Evolutionary conservation across 2,888 invertebrate species (phyloP).

Genomic region (Nomada lathburiana): DNA sequence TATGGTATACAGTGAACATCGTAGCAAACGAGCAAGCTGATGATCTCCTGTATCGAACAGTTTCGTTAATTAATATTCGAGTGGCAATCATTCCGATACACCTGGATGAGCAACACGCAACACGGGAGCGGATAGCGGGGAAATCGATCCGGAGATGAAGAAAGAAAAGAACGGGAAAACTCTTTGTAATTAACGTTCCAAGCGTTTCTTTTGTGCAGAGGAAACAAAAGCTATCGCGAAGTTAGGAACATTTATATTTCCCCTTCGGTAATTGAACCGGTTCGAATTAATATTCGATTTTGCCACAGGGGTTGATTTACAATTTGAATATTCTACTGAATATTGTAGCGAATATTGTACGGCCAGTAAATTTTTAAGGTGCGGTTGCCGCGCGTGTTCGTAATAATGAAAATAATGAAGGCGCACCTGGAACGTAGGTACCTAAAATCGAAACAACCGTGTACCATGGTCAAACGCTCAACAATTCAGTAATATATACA

Average conservation of each 20-base stretch:
- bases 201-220: slow-evolving; percentile 52
- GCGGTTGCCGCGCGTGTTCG: slow-evolving; percentile 61
- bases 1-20: background rate
- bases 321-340: slow-evolving; percentile 72
- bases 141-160: slow-evolving; percentile 71
- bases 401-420: slow-evolving; percentile 72
- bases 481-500: slow-evolving; percentile 70
- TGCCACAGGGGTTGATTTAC: slow-evolving; percentile 70
- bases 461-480: slow-evolving; percentile 59
- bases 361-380: slow-evolving; percentile 71
- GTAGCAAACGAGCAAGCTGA: slow-evolving; percentile 23
- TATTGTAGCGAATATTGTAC: slow-evolving; percentile 67
- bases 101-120: slow-evolving; percentile 65
- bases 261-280: slow-evolving; percentile 71
- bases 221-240: slow-evolving; percentile 32
- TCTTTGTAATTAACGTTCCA: slow-evolving; percentile 76
- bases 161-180: slow-evolving; percentile 56
- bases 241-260: slow-evolving; percentile 64
- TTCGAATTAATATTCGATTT: slow-evolving; percentile 76
- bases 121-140: slow-evolving; percentile 70
- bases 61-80: slow-evolving; percentile 76
- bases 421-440: slow-evolving; percentile 56
- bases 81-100: slow-evolving; percentile 74
- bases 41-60: slow-evolving; percentile 25
- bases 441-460: slow-evolving; percentile 64